phyloP scores from a whole-genome alignment of 2,888 invertebrate species.

The Tanytarsus gracilentus region DNA sequence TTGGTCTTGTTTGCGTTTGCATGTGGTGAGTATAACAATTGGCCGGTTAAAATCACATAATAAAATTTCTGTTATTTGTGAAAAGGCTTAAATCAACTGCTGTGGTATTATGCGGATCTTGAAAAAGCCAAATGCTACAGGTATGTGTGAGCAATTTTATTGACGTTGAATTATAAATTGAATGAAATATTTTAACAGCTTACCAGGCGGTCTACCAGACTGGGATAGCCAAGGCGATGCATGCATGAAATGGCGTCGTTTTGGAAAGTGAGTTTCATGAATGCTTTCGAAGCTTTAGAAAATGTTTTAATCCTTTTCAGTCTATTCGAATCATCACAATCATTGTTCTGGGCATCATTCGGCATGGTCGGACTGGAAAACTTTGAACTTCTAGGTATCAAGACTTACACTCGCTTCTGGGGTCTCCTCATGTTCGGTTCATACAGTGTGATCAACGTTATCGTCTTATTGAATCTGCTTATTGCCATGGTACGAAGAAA shows the following conservation, averaged over 20 bases:
- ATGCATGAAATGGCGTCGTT: conserved; percentile 79
- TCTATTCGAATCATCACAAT: conserved; percentile 89
- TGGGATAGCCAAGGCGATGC: conserved; percentile 68
- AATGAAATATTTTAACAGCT: conserved; percentile 34
- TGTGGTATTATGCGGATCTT: conserved; percentile 89
- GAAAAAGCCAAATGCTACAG: conserved; percentile 71
- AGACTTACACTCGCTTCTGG: conserved; percentile 88
- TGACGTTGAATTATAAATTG: no score
- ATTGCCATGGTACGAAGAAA: conserved; percentile 70
- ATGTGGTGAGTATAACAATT: conserved; percentile 56
- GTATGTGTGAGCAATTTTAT: not conserved
- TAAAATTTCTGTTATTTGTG: conserved; percentile 1
- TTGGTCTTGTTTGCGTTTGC: conserved; percentile 86
- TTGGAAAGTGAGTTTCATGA: conserved; percentile 74
- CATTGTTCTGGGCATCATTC: conserved; percentile 93
- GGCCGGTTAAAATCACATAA: not conserved
- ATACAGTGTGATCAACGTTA: conserved; percentile 89
- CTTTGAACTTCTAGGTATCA: conserved; percentile 80
- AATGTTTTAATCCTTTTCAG: conserved; percentile 44
- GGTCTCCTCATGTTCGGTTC: conserved; percentile 92
- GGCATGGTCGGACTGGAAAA: conserved; percentile 82
- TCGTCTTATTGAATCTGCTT: conserved; percentile 84
- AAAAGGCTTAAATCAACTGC: conserved; percentile 69
- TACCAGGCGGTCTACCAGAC: conserved; percentile 61
- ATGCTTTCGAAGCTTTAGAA: no score